Conservation (phyloP, 1,140 invertebrate genomes). For the Vanessa atalanta region DNA sequence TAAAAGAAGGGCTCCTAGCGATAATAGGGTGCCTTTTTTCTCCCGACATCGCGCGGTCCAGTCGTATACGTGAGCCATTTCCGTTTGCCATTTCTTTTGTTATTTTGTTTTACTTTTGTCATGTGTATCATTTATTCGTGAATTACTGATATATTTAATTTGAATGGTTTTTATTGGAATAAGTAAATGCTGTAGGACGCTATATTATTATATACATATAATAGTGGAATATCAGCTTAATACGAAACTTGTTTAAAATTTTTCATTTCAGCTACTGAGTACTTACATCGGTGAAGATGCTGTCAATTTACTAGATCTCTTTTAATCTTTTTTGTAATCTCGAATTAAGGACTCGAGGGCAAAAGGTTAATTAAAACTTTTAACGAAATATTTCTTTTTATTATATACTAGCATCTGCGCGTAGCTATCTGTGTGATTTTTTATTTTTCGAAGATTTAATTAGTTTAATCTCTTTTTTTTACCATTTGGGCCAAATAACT, state of each 20-base stretch:
- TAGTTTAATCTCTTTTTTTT: too few species aligned
- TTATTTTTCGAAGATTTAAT: background rate
- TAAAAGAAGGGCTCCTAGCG: too few species aligned
- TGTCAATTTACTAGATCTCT: conserved; percentile 2
- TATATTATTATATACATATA: background rate
- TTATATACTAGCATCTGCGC: background rate
- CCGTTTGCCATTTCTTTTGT: too few species aligned
- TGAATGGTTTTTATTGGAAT: too few species aligned
- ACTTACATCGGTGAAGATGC: background rate
- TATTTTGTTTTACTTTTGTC: too few species aligned
- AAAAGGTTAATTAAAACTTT: background rate
- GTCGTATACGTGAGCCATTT: too few species aligned
- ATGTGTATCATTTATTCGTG: too few species aligned
- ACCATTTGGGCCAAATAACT: too few species aligned
- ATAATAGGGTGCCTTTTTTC: too few species aligned
- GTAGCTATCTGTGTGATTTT: background rate
- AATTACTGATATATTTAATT: too few species aligned
- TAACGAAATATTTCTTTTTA: background rate
- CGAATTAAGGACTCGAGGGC: conserved; percentile 3
- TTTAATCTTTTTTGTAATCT: conserved; percentile 1
- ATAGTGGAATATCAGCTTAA: background rate
- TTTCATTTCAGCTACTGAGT: background rate
- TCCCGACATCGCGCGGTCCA: too few species aligned
- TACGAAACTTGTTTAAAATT: background rate
- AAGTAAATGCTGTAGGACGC: too few species aligned